Conservation (phyloP, 2,888 invertebrate genomes). For the Lochmaea crataegi region DNA sequence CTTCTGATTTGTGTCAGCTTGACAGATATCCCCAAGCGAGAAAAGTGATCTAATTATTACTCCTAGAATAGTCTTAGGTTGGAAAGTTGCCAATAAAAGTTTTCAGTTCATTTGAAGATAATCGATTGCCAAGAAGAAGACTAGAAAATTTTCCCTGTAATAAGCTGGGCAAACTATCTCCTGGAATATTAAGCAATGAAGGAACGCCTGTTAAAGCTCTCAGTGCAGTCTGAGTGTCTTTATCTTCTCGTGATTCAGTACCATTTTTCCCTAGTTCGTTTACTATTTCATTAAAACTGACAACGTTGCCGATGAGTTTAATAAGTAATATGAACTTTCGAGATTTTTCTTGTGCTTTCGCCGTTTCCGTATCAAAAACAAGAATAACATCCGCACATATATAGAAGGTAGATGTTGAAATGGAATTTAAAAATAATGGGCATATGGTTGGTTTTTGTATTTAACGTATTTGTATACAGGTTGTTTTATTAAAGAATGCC, state of each 20-base stretch:
- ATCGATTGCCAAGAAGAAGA: too few relatives aligned
- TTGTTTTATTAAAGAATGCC: slow-evolving; percentile 2
- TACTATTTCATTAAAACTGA: background rate
- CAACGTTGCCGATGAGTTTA: background rate
- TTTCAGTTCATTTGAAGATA: too few relatives aligned
- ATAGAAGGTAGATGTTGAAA: slow-evolving; percentile 28
- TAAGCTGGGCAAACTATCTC: too few relatives aligned
- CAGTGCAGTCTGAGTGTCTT: background rate
- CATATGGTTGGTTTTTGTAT: slow-evolving; percentile 7
- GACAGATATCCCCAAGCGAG: too few relatives aligned
- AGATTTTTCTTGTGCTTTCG: slow-evolving; percentile 19
- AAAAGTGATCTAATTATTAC: too few relatives aligned
- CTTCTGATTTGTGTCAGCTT: too few relatives aligned
- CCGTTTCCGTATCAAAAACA: slow-evolving; percentile 31
- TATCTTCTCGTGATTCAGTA: background rate
- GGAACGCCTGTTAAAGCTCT: too few relatives aligned
- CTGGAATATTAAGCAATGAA: too few relatives aligned
- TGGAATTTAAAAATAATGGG: slow-evolving; percentile 16
- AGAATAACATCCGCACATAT: slow-evolving; percentile 23
- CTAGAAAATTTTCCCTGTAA: too few relatives aligned
- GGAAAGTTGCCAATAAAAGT: too few relatives aligned
- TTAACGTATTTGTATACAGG: background rate
- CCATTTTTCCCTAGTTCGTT: background rate
- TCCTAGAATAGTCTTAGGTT: too few relatives aligned
- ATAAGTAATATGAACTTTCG: slow-evolving; percentile 27